A percentile compares a stretch with the other conserved stretches of the same genome.
phyloP scores from a whole-genome alignment of 1,140 invertebrate species.

The Drosophila nikananu region DNA sequence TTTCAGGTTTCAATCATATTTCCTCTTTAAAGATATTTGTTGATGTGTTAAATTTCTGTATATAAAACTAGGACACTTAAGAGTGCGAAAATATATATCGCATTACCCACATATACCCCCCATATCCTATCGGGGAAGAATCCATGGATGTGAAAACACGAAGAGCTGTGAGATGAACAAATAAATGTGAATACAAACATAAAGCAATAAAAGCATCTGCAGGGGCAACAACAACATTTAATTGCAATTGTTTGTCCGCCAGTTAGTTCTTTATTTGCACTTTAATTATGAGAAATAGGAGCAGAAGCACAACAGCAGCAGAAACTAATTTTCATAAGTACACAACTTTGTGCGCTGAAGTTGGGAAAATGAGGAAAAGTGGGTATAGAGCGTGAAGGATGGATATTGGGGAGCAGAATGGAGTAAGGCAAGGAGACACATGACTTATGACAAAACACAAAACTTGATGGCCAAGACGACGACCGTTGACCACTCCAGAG shows the following conservation, averaged over 20 bases:
- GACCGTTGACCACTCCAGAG: constrained; percentile 13
- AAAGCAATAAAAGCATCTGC: constrained; percentile 26
- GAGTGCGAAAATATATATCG: too few relatives aligned
- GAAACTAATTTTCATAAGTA: constrained; percentile 67
- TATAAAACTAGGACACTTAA: not conserved
- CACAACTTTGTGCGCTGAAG: constrained; percentile 34
- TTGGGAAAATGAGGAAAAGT: constrained; percentile 4
- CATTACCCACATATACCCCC: not conserved
- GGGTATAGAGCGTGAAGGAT: too few relatives aligned
- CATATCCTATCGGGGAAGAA: not conserved
- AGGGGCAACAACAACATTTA: constrained; percentile 49
- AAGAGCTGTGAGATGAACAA: constrained; percentile 16
- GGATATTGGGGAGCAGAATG: not conserved
- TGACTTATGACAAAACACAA: constrained; percentile 40
- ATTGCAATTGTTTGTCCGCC: constrained; percentile 72
- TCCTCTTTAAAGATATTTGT: not conserved
- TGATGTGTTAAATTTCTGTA: too few relatives aligned
- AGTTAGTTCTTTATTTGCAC: constrained; percentile 74
- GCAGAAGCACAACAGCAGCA: constrained; percentile 23
- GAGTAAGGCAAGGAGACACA: constrained; percentile 9
- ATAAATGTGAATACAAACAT: constrained; percentile 44
- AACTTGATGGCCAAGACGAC: constrained; percentile 36
- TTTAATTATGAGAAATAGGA: constrained; percentile 75
- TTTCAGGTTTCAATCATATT: not conserved
- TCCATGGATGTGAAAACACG: not conserved